Base-by-base conservation (phyloP, 1,140 invertebrate species). In the Magallana ariakensis region DNA sequence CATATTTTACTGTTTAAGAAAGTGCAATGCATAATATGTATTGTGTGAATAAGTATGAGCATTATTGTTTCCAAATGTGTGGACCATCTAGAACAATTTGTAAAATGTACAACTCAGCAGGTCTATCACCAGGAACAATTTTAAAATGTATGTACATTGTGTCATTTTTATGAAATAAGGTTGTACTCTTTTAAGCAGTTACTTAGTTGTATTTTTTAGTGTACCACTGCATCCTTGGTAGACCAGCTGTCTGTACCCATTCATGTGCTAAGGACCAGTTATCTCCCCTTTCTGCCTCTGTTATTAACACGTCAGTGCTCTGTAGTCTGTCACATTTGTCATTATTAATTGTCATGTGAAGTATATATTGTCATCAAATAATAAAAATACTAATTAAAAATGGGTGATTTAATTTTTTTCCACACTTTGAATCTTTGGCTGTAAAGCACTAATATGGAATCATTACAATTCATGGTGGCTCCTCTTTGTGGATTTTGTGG, bases 331-430 rank as follows among this genome's bases (percentile, higher is more conserved):
- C 58, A 60, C n/a, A 13, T n/a, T 60, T 60, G 58, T 60, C 58
- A 60, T 60, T 60, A 60, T n/a, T 60, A 60, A 60, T 60, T 60
- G 58, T 60, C 58, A 60, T 60, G 58, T 60, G n/a, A 60, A 60
- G n/a, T 60, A 60, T 60, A 60, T 60, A 60, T 60, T 60, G 58
- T 60, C 58, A 60, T 60, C 58, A 60, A 60, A 60, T 60, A 60
- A 60, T n/a, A 58, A 60, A 60, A 13, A 16, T n/a, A 15, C 58
- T 16, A 60, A 60, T 60, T 16, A 60, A 46, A 46, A 46, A 46
- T 4, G 33, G 33, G 1, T 1, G 33, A 46, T 46, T 46, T 46
- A 46, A 2, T 46, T n/a, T 46, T 46, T 46, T 46, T 46, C 33
- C 33, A 46, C 33, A 46, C 33, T 46, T 46, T 46, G 2, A n/a